These are phyloP conservation scores for Brienomyrus brachyistius DNA, from an alignment of 2,113 vertebrate genomes.

Conservation along the genomic window DNA sequence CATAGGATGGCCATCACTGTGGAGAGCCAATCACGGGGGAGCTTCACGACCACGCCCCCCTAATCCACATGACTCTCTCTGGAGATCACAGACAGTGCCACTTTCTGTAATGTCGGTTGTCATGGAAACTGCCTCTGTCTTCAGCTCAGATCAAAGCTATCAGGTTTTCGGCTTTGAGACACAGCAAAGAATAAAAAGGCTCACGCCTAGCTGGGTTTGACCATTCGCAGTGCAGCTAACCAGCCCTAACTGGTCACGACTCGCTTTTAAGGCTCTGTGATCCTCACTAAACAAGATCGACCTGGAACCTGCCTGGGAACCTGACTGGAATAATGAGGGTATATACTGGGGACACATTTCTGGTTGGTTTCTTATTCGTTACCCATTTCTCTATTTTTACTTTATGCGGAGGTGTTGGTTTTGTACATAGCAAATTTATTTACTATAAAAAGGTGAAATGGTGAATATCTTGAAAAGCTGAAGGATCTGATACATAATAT, in stretches of 20 bases:
- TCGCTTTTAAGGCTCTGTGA: not conserved
- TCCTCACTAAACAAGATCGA: not conserved
- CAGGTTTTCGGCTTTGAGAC: not conserved
- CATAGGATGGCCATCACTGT: not conserved
- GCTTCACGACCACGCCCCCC: not conserved
- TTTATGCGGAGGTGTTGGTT: not conserved
- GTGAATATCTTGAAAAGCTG: not conserved
- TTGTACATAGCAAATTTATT: not conserved
- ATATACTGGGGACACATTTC: not conserved
- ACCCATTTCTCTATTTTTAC: not conserved
- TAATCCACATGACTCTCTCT: not conserved
- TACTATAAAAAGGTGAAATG: not conserved
- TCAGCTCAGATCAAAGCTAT: not conserved
- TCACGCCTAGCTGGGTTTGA: not conserved
- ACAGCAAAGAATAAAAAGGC: not conserved
- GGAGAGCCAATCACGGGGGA: not conserved
- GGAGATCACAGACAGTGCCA: conserved; percentile 34
- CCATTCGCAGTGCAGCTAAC: not conserved
- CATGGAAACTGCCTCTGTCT: conserved; percentile 50
- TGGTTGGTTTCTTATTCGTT: not conserved
- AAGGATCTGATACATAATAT: not conserved
- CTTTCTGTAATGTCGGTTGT: conserved; percentile 59
- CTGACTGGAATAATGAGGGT: not conserved
- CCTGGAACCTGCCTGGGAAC: not conserved
- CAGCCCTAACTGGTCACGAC: not conserved